Conservation (phyloP, 2,888 invertebrate genomes). For the Corbicula japonica region DNA sequence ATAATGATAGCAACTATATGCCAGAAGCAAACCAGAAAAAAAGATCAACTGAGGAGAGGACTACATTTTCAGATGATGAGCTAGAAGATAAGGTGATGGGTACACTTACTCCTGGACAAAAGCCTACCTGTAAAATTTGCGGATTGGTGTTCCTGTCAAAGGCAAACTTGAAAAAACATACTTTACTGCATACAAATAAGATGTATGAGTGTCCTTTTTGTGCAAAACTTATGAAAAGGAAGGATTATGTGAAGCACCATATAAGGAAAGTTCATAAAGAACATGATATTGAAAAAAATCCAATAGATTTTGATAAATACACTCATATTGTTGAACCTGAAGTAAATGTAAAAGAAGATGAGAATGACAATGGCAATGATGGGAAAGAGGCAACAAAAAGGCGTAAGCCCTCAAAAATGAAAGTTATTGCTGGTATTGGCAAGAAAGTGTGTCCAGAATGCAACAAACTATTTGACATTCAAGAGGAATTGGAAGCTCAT, state of each 20-base stretch:
- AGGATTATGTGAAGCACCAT: constrained; percentile 55
- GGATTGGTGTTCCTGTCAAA: constrained; percentile 34
- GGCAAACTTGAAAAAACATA: constrained; percentile 49
- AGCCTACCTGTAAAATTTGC: constrained; percentile 45
- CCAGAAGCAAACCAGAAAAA: background rate
- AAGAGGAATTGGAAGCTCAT: constrained; percentile 48
- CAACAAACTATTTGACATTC: constrained; percentile 45
- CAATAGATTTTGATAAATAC: constrained; percentile 51
- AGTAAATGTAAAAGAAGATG: background rate
- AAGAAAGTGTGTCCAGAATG: constrained; percentile 59
- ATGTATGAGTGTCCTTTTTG: constrained; percentile 63
- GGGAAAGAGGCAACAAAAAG: constrained; percentile 10
- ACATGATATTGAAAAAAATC: constrained; percentile 43
- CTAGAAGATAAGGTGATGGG: no score
- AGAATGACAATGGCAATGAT: background rate
- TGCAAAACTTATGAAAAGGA: constrained; percentile 57
- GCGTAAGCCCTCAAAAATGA: constrained; percentile 2
- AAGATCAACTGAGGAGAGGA: constrained; percentile 1
- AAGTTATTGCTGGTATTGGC: constrained; percentile 39
- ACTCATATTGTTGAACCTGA: constrained; percentile 38
- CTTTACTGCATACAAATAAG: constrained; percentile 46
- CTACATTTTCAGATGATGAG: background rate
- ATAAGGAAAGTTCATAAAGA: constrained; percentile 54
- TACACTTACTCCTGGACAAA: no score
- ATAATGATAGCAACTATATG: background rate